Base-by-base conservation (phyloP, 1,140 invertebrate genomes). In the Drosophila arawakana region DNA sequence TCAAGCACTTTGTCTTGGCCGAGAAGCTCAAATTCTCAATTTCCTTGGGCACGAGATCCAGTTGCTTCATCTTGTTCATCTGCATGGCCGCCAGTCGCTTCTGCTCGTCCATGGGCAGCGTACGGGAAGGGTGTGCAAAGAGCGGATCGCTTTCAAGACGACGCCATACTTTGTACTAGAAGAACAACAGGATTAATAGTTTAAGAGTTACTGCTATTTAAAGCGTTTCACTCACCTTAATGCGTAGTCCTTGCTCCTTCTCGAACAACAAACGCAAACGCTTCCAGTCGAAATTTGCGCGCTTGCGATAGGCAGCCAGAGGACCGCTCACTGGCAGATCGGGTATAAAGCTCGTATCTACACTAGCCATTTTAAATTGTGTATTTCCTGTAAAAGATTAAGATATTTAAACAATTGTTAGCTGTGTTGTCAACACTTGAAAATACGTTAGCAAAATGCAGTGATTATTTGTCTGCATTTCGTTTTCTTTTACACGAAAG, bases 111-210 rank as follows among this genome's bases (percentile, higher is more conserved):
- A 96, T 91, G 6, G 94, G 93, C 9, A 94, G 94, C n/a, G 93
- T 93, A 7, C 94, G 92, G 3, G 91, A 88, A 21, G 93, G 83
- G 76, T 94, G 93, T 39, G 95, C 94, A 91, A 99, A 99, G 0
- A 96, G 81, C 6, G 97, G 96, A 92, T 98, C 96, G n/a, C 93
- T 95, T 92, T 97, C 95, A 39, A 99, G 90, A 4, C 95, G 95
- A 25, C 95, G 94, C 96, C 96, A 98, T 71, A 98, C 93, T 91
- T 95, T 95, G 81, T 96, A 95, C 97, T 98, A 90, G 41, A 94
- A 80, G 65, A 7, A 50, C 21, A 5, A 7, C 43, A 35, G 13
- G 11, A 4, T 9, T 9, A 13, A 47, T 10, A 21, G 47, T 52
- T 30, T 30, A 0, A 15, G 2, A 44, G 21, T n/a, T 1, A 54